A percentile compares a stretch with the other conserved stretches of the same genome.
These are phyloP conservation scores for Nothobranchius kuhntae DNA, from an alignment of 2,113 vertebrate genomes.

Conservation along the genomic window DNA sequence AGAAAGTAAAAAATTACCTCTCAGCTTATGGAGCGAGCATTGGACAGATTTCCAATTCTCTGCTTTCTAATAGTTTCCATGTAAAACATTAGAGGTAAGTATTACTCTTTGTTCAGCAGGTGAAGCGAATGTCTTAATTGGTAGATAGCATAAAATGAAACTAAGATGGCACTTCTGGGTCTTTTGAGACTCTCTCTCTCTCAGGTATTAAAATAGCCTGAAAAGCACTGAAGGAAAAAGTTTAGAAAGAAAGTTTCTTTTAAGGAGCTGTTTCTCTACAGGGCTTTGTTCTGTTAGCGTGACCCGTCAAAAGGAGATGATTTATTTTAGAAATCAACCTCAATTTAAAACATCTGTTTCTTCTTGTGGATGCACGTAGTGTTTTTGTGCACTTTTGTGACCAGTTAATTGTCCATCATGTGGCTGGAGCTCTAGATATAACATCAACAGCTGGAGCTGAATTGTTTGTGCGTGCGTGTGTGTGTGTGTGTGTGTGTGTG, in stretches of 20 bases:
- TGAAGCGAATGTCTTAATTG: conserved; percentile 31
- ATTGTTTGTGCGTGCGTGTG: too few relatives aligned
- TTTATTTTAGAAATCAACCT: not conserved
- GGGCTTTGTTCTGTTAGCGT: conserved; percentile 9
- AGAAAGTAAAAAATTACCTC: not conserved
- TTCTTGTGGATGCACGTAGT: conserved; percentile 1
- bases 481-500: too few relatives aligned
- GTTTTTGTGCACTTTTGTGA: not conserved
- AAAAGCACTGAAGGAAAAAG: conserved; percentile 29
- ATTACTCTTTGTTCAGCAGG: conserved; percentile 8
- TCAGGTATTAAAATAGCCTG: conserved; percentile 41
- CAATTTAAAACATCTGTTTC: conserved; percentile 53
- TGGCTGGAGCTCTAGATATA: not conserved
- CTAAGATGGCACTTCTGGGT: conserved; percentile 17
- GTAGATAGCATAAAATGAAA: conserved; percentile 12
- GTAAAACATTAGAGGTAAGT: conserved; percentile 1
- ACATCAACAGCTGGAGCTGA: not conserved
- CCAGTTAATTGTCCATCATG: not conserved
- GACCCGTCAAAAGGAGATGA: conserved; percentile 17
- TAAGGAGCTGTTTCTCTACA: conserved; percentile 23
- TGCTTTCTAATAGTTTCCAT: not conserved
- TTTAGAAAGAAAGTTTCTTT: conserved; percentile 32
- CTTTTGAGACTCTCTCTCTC: conserved; percentile 15
- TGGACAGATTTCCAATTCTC: conserved; percentile 1
- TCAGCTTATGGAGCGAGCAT: not conserved